phyloP scores from a whole-genome alignment of 2,113 vertebrate species.

The Gorsachius goisagi region DNA sequence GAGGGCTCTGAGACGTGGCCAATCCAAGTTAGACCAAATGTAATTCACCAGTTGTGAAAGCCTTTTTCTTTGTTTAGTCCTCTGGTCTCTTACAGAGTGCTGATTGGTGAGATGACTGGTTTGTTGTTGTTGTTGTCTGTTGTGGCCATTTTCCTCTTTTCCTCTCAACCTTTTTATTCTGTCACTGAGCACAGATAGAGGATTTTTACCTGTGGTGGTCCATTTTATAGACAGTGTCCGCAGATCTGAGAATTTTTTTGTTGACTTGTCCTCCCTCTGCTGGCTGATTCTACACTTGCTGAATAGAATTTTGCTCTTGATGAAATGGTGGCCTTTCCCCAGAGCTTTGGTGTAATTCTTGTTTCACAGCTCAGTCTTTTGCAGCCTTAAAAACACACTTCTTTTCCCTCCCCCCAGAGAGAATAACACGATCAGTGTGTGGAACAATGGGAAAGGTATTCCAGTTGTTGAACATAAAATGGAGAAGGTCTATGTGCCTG shows the following conservation, averaged over 20 bases:
- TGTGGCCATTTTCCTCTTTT: background rate
- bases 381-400: background rate
- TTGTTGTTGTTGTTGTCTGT: accelerated
- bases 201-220: background rate
- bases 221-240: accelerated
- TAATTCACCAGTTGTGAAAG: background rate
- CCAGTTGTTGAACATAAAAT: constrained; percentile 97
- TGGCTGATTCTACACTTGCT: constrained; percentile 20
- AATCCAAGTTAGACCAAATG: background rate
- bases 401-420: constrained; percentile 75
- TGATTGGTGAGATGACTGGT: background rate
- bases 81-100: background rate
- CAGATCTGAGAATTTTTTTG: background rate
- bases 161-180: background rate
- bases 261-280: constrained; percentile 56
- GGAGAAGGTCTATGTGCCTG: constrained; percentile 96
- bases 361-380: background rate
- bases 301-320: background rate
- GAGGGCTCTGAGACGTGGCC: background rate
- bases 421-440: constrained; percentile 92
- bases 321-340: constrained; percentile 28
- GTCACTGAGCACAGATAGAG: accelerated
- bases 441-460: constrained; percentile 98
- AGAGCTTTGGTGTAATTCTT: background rate
- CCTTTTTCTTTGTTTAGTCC: background rate